Evolutionary conservation across 2,888 invertebrate genomes (phyloP).

Genomic region (Syritta pipiens): DNA sequence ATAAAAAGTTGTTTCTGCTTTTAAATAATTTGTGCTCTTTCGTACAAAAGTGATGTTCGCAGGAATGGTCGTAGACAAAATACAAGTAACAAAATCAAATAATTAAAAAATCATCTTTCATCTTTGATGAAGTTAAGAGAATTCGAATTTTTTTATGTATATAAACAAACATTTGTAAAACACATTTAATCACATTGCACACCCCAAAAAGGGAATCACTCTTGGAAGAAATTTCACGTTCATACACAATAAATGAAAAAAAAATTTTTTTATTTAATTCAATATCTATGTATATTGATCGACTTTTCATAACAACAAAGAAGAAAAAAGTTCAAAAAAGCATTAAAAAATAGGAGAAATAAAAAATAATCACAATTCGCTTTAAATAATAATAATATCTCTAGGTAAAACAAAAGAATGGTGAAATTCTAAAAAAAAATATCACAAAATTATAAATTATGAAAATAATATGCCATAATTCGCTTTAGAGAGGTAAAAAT

Average conservation of each 20-base stretch:
- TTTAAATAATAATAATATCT: constrained; percentile 17
- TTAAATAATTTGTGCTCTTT: constrained; percentile 53
- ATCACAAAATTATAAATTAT: constrained; percentile 51
- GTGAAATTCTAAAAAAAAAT: constrained; percentile 34
- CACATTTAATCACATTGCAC: constrained; percentile 18
- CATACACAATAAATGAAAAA: constrained; percentile 16
- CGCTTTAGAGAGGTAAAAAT: not conserved
- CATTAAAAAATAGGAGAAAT: constrained; percentile 36
- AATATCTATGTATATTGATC: constrained; percentile 12
- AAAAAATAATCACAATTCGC: constrained; percentile 53
- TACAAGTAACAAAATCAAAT: not conserved
- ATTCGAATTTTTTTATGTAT: not conserved
- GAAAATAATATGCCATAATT: constrained; percentile 20
- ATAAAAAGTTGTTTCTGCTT: not conserved
- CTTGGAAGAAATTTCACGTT: constrained; percentile 36
- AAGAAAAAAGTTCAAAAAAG: constrained; percentile 15
- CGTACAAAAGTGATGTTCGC: constrained; percentile 60
- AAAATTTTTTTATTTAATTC: constrained; percentile 4
- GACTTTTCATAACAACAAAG: constrained; percentile 11
- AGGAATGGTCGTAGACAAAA: constrained; percentile 29
- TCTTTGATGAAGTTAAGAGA: not conserved
- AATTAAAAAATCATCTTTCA: not conserved
- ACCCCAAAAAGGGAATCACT: not conserved
- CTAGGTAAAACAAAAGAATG: not conserved
- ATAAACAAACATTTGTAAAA: not conserved